phyloP scores from a whole-genome alignment of 1,140 invertebrate genomes.

The Eciton burchellii region DNA sequence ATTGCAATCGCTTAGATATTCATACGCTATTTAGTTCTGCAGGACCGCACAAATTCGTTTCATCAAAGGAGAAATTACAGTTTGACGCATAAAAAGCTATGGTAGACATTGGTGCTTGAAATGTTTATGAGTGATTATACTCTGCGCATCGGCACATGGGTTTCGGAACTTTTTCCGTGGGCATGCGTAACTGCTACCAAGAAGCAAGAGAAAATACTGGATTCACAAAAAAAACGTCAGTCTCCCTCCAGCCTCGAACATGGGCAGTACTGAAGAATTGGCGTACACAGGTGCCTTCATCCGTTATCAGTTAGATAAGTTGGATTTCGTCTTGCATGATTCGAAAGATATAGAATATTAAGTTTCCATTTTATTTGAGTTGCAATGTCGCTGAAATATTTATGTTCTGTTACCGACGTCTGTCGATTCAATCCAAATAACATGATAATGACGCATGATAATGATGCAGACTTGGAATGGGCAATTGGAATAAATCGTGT shows the following conservation, averaged over 20 bases:
- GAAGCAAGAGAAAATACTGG: neutral
- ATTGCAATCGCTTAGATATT: conserved; percentile 30
- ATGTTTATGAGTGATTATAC: conserved; percentile 30
- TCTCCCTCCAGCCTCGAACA: conserved; percentile 15
- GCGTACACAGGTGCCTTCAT: conserved; percentile 21
- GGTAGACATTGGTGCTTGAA: conserved; percentile 18
- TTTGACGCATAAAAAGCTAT: neutral
- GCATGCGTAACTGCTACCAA: conserved; percentile 33
- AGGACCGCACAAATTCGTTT: conserved; percentile 16
- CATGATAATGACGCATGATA: neutral
- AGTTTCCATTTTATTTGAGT: neutral
- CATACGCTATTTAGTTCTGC: conserved; percentile 21
- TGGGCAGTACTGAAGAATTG: conserved; percentile 19
- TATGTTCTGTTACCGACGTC: neutral
- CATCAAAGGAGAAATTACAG: conserved; percentile 11
- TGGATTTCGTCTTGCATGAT: neutral
- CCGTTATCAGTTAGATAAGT: neutral
- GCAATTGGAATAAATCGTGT: conserved; percentile 57
- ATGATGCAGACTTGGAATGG: conserved; percentile 60
- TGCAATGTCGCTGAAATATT: neutral
- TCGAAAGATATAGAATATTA: no score
- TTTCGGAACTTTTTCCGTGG: conserved; percentile 41
- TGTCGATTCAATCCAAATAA: neutral
- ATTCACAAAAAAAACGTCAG: conserved; percentile 48
- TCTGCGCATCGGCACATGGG: conserved; percentile 10